phyloP scores from a whole-genome alignment of 2,113 vertebrate species.

The Puntigrus tetrazona region DNA sequence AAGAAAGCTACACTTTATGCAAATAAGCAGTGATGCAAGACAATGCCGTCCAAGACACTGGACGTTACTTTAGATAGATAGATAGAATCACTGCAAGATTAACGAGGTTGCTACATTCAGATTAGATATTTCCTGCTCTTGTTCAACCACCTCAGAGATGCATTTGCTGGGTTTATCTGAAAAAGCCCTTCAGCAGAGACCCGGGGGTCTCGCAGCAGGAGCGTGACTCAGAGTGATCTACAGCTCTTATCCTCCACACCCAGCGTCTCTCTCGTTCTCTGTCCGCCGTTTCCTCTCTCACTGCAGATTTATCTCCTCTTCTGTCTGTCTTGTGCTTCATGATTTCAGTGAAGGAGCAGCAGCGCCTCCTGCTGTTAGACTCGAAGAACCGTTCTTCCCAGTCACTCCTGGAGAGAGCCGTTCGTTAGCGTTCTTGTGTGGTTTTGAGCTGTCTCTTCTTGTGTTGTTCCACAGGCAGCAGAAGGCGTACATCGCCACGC shows the following conservation, averaged over 20 bases:
- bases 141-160: background rate
- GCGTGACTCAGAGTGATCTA: slow-evolving; percentile 5
- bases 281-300: background rate
- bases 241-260: background rate
- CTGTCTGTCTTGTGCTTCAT: background rate
- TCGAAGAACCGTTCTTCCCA: background rate
- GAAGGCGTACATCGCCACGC: slow-evolving; percentile 94
- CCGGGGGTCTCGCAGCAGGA: slow-evolving; percentile 10
- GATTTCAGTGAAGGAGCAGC: background rate
- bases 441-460: background rate
- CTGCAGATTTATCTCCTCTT: background rate
- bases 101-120: background rate
- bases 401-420: background rate
- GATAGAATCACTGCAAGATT: background rate
- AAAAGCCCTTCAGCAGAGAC: background rate
- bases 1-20: background rate
- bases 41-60: background rate
- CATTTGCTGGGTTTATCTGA: background rate
- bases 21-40: background rate
- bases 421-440: background rate
- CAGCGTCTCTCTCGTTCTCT: background rate
- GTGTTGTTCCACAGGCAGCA: slow-evolving; percentile 81
- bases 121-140: background rate
- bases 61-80: background rate
- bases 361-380: slow-evolving; percentile 4